Conservation (phyloP, 2,888 invertebrate species). For the Beris morrisii region DNA sequence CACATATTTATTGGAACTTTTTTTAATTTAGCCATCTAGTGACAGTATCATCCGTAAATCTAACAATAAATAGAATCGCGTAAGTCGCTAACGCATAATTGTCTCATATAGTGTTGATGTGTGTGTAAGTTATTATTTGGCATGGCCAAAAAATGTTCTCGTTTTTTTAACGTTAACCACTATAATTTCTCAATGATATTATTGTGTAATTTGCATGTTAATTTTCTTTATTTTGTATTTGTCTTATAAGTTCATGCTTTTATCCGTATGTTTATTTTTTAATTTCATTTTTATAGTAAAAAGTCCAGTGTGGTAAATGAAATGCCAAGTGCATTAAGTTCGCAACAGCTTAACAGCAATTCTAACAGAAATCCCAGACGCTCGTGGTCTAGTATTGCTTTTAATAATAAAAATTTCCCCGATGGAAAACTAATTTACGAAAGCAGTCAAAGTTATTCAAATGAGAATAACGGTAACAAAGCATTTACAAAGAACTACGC, state of each 20-base stretch:
- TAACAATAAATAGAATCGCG: slow-evolving; percentile 90
- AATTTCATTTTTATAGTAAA: slow-evolving; percentile 42
- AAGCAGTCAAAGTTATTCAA: slow-evolving; percentile 41
- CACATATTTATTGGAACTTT: slow-evolving; percentile 25
- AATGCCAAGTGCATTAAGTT: slow-evolving; percentile 39
- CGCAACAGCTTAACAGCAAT: slow-evolving; percentile 33
- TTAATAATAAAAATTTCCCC: slow-evolving; percentile 47
- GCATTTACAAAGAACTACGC: slow-evolving; percentile 42
- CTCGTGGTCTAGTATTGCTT: slow-evolving; percentile 46
- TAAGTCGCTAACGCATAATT: slow-evolving; percentile 62
- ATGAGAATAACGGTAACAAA: slow-evolving; percentile 46
- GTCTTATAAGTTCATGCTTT: slow-evolving; percentile 31
- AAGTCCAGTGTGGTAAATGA: slow-evolving; percentile 42
- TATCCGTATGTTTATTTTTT: slow-evolving; percentile 37
- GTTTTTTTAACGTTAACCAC: too few species aligned
- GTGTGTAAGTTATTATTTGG: too few species aligned
- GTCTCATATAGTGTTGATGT: slow-evolving; percentile 14
- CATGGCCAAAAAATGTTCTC: too few species aligned
- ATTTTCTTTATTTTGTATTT: slow-evolving; percentile 35
- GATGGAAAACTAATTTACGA: slow-evolving; percentile 46
- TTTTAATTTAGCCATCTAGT: slow-evolving; percentile 76
- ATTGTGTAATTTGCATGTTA: too few species aligned
- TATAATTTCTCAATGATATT: too few species aligned
- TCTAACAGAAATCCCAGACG: slow-evolving; percentile 42
- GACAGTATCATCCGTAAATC: slow-evolving; percentile 90